Percentiles rank a stretch among this genome's conserved stretches.
Evolutionary conservation across 2,888 invertebrate species (phyloP).

Genomic region (Halictus ligatus): DNA sequence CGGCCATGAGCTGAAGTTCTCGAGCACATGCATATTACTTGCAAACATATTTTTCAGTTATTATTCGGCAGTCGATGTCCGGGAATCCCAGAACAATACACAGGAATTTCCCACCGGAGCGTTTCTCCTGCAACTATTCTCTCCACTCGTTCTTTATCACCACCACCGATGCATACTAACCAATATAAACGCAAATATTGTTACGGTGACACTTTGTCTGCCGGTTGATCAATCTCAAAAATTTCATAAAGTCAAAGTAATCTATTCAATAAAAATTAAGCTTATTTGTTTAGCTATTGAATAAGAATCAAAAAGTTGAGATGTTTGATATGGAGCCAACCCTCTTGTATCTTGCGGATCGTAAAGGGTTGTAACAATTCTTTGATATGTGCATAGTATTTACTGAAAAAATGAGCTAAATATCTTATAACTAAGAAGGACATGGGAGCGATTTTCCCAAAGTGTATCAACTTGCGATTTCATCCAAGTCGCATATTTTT

Average conservation of each 20-base stretch:
- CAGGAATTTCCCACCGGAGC: background rate
- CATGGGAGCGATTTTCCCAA: background rate
- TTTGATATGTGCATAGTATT: too few relatives aligned
- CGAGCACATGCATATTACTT: background rate
- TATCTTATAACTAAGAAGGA: background rate
- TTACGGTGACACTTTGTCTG: background rate
- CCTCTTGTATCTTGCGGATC: background rate
- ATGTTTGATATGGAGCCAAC: background rate
- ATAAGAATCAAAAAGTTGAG: background rate
- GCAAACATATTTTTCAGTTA: slow-evolving; percentile 2
- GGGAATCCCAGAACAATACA: background rate
- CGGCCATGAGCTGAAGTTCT: too few relatives aligned
- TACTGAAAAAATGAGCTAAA: background rate
- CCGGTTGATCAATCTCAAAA: background rate
- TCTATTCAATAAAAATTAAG: background rate
- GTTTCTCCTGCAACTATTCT: background rate
- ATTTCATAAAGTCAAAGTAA: background rate
- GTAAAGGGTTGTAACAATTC: background rate
- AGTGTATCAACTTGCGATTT: too few relatives aligned
- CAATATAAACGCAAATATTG: background rate
- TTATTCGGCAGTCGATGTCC: background rate
- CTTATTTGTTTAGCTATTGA: too few relatives aligned
- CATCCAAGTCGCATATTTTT: background rate
- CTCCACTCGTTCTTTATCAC: background rate
- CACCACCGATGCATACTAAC: background rate